Evolutionary conservation across 2,113 vertebrate species (phyloP).

Genomic region (Albula glossodonta): DNA sequence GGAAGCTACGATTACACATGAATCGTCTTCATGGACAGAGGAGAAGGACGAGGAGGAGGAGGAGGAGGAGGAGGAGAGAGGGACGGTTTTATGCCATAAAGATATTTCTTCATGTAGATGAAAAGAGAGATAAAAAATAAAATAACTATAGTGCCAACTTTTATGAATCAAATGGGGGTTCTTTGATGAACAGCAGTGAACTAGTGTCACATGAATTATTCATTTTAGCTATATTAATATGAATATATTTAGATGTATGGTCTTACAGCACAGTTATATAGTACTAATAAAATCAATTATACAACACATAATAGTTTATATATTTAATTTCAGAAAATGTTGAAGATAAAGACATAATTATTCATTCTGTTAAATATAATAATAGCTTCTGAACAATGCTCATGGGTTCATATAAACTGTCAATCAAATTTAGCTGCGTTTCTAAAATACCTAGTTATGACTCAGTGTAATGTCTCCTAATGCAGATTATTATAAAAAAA

Average conservation of each 20-base stretch:
- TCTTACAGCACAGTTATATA: neutral
- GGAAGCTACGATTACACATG: conserved; percentile 5
- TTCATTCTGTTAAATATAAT: too few relatives aligned
- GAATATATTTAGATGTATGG: too few relatives aligned
- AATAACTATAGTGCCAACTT: neutral
- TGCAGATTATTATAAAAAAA: neutral
- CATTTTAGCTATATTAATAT: too few relatives aligned
- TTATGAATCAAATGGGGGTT: neutral
- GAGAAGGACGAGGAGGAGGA: neutral
- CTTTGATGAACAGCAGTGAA: neutral
- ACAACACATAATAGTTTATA: neutral
- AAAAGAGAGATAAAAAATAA: neutral
- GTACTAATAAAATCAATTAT: neutral
- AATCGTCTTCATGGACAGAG: conserved; percentile 9
- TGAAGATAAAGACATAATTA: too few relatives aligned
- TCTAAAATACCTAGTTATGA: neutral
- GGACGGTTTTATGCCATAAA: neutral
- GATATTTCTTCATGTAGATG: neutral
- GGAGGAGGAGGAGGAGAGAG: neutral
- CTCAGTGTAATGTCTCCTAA: neutral
- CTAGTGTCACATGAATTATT: neutral
- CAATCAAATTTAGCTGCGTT: neutral
- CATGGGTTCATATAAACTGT: neutral
- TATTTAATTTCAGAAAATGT: neutral
- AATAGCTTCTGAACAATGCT: neutral